Percentiles rank a stretch among this genome's conserved stretches.
Evolutionary conservation across 2,888 invertebrate genomes (phyloP).

Genomic region (Smittia aterrima): DNA sequence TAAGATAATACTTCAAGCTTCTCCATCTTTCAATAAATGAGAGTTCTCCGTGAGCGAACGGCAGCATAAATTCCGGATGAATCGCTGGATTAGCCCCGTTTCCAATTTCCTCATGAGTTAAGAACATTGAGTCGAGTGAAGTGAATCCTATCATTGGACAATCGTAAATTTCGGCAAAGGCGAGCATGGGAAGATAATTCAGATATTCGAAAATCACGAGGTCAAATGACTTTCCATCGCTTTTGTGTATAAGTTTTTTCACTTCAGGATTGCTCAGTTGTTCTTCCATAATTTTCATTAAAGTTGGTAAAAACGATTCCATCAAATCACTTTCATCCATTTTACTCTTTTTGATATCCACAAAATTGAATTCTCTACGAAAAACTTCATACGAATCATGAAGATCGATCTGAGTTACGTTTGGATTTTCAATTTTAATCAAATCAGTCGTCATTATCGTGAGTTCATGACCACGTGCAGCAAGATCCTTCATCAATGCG

Average conservation of each 20-base stretch:
- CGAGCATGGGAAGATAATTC: slow-evolving; percentile 44
- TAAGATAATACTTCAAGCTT: neutral
- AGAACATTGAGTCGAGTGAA: slow-evolving; percentile 46
- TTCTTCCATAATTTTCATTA: slow-evolving; percentile 43
- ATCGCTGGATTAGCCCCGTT: slow-evolving; percentile 46
- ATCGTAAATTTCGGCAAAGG: slow-evolving; percentile 45
- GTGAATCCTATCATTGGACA: slow-evolving; percentile 44
- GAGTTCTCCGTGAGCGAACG: slow-evolving; percentile 48
- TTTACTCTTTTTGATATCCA: neutral
- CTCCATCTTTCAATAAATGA: slow-evolving; percentile 43
- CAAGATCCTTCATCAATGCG: slow-evolving; percentile 48
- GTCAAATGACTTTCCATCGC: slow-evolving; percentile 45
- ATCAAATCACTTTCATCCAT: slow-evolving; percentile 30
- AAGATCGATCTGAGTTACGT: slow-evolving; percentile 28
- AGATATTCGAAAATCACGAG: slow-evolving; percentile 46
- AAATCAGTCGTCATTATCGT: slow-evolving; percentile 20
- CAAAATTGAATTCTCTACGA: neutral
- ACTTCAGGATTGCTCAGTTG: slow-evolving; percentile 45
- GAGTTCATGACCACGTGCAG: slow-evolving; percentile 49
- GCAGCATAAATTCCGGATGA: slow-evolving; percentile 47
- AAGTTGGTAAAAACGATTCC: slow-evolving; percentile 41
- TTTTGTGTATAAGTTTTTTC: slow-evolving; percentile 45
- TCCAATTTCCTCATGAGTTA: slow-evolving; percentile 46
- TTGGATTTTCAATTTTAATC: slow-evolving; percentile 13
- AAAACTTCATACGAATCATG: slow-evolving; percentile 11